A percentile compares a stretch with the other conserved stretches of the same genome.
Evolutionary conservation across 2,888 invertebrate genomes (phyloP).

Genomic region (Tuberolachnus salignus): DNA sequence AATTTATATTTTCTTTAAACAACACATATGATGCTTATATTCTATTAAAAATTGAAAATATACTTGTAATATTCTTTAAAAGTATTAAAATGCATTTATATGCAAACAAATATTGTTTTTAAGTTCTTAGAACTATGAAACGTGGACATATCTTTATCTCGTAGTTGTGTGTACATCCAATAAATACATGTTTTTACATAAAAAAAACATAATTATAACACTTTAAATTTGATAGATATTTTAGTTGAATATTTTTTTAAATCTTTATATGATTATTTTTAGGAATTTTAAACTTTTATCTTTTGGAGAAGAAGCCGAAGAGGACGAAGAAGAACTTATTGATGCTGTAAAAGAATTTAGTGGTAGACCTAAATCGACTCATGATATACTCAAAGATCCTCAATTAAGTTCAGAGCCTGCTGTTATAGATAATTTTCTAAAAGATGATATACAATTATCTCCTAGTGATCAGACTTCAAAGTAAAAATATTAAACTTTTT

Average conservation of each 20-base stretch:
- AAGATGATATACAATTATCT: slow-evolving; percentile 61
- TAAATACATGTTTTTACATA: no score
- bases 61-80: no score
- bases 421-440: slow-evolving; percentile 62
- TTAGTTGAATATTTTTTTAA: neutral
- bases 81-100: no score
- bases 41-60: no score
- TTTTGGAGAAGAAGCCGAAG: slow-evolving; percentile 95
- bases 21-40: no score
- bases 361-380: slow-evolving; percentile 91
- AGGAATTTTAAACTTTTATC: slow-evolving; percentile 95
- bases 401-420: slow-evolving; percentile 76
- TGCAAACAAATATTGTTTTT: no score
- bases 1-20: no score
- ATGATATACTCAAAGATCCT: slow-evolving; percentile 90
- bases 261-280: slow-evolving; percentile 58
- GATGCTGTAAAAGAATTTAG: slow-evolving; percentile 72
- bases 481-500: neutral
- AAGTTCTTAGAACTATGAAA: no score
- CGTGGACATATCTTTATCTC: no score
- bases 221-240: neutral
- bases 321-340: slow-evolving; percentile 83
- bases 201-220: no score
- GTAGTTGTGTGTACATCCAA: no score
- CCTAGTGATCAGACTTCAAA: slow-evolving; percentile 48